phyloP scores from a whole-genome alignment of 2,113 vertebrate species.

The Paramisgurnus dabryanus region DNA sequence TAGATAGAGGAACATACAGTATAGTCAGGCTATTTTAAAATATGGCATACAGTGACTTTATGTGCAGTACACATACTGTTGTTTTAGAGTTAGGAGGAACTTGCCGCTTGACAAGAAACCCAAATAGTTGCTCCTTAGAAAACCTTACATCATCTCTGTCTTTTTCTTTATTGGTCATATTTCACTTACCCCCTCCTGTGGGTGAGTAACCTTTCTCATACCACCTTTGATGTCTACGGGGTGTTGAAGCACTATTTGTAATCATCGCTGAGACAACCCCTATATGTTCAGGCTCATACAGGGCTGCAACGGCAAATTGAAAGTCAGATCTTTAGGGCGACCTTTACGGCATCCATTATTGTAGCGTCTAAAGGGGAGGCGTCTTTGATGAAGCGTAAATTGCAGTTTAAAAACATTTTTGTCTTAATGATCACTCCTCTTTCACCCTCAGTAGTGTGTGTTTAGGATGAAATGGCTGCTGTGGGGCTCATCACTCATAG shows the following conservation, averaged over 20 bases:
- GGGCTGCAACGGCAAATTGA: constrained; percentile 30
- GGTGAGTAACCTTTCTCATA: constrained; percentile 61
- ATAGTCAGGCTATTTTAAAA: too few species aligned
- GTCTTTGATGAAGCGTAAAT: constrained; percentile 58
- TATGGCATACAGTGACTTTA: neutral
- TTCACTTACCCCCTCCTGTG: constrained; percentile 61
- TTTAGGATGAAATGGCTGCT: constrained; percentile 60
- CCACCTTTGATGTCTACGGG: constrained; percentile 68
- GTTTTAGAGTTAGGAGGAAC: neutral
- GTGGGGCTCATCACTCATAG: constrained; percentile 57
- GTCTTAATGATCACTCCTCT: constrained; percentile 49
- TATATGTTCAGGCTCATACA: constrained; percentile 35
- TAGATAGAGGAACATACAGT: too few species aligned
- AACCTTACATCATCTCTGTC: constrained; percentile 58
- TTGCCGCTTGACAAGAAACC: constrained; percentile 45
- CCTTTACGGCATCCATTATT: constrained; percentile 62
- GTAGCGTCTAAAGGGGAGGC: constrained; percentile 55
- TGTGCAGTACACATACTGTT: constrained; percentile 16
- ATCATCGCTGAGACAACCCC: constrained; percentile 52
- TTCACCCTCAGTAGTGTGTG: constrained; percentile 32
- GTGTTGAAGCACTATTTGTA: constrained; percentile 62
- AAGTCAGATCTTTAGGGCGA: constrained; percentile 43
- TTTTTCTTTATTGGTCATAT: constrained; percentile 54
- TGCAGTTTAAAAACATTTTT: constrained; percentile 62
- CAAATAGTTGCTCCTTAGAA: constrained; percentile 56